Percentiles rank a stretch among this genome's conserved stretches.
Conservation (phyloP, 2,797 vertebrate species). For the Hemibagrus guttatus region DNA sequence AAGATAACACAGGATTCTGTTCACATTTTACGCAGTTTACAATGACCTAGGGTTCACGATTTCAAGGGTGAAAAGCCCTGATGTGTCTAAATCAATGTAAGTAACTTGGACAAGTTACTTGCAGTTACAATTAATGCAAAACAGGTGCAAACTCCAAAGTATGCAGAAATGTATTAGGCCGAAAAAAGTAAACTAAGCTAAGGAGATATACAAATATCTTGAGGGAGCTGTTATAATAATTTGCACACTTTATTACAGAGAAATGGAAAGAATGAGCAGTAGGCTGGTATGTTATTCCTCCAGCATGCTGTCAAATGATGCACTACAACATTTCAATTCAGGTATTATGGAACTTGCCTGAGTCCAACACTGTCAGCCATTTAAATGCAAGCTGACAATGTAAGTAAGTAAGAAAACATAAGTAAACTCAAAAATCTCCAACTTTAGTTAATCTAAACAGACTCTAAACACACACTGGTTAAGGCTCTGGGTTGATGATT, state of each 20-base stretch:
- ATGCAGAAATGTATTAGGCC: not conserved
- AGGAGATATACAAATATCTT: not conserved
- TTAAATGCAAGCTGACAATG: not conserved
- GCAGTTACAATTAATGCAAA: not conserved
- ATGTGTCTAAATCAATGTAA: not conserved
- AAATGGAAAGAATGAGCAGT: too few species aligned
- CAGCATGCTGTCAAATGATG: not conserved
- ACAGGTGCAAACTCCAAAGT: not conserved
- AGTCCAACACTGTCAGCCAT: not conserved
- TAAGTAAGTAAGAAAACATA: not conserved
- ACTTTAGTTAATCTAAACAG: not conserved
- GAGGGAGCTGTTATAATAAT: too few species aligned
- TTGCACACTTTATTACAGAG: too few species aligned
- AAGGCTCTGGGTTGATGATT: too few species aligned
- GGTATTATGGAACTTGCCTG: not conserved
- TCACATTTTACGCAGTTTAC: too few species aligned
- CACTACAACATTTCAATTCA: not conserved
- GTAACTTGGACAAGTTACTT: not conserved
- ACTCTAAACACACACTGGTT: not conserved
- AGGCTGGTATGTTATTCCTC: not conserved
- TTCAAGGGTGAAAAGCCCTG: too few species aligned
- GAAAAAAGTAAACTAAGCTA: not conserved
- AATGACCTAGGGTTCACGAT: too few species aligned
- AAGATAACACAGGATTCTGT: too few species aligned
- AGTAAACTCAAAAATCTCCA: not conserved